phyloP scores from a whole-genome alignment of 2,113 vertebrate genomes.

The Petroica traversi region DNA sequence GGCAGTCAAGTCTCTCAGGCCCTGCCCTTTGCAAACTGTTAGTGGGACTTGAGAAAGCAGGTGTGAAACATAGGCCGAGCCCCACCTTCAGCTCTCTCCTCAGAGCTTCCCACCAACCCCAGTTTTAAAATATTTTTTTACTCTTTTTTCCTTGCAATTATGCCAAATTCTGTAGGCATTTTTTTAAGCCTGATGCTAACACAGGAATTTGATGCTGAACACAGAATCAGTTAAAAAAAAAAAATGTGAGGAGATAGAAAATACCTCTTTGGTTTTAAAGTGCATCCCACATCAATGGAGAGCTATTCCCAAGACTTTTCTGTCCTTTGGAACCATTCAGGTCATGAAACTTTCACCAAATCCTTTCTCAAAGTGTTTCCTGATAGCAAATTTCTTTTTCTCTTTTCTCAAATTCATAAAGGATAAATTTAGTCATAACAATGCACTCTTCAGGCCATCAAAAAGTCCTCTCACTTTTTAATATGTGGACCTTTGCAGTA shows the following conservation, averaged over 20 bases:
- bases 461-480: not conserved
- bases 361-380: not conserved
- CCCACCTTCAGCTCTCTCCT: not conserved
- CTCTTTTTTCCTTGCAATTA: not conserved
- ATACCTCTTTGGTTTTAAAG: not conserved
- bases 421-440: not conserved
- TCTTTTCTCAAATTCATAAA: not conserved
- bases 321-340: not conserved
- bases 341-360: not conserved
- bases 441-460: not conserved
- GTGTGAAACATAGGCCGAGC: not conserved
- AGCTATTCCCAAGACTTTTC: not conserved
- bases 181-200: not conserved
- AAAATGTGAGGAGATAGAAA: not conserved
- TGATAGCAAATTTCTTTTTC: not conserved
- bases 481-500: not conserved
- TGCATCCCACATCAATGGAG: not conserved
- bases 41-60: rapidly evolving
- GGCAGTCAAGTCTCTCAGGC: not conserved
- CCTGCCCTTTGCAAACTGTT: not conserved
- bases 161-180: not conserved
- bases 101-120: not conserved
- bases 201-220: not conserved
- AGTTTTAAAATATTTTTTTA: not conserved
- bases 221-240: not conserved